Evolutionary conservation across 2,888 invertebrate species (phyloP).

Genomic region (Brachyptera risi): DNA sequence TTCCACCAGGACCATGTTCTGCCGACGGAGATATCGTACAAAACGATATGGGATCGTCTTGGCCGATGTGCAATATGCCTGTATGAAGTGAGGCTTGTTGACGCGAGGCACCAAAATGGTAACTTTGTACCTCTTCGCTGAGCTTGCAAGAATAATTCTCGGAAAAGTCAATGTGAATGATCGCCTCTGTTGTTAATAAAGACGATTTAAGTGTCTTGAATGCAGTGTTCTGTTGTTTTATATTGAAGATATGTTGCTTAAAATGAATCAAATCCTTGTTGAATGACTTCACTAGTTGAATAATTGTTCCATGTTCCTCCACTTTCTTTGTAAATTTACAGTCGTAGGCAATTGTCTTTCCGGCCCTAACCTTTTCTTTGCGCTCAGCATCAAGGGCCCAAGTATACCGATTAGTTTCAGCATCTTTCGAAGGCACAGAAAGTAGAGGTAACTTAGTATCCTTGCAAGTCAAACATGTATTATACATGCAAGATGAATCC

Average conservation of each 20-base stretch:
- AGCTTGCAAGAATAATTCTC: constrained; percentile 10
- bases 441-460: neutral
- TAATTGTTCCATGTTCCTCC: neutral
- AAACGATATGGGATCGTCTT: neutral
- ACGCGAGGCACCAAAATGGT: constrained; percentile 4
- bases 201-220: neutral
- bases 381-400: neutral
- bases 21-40: neutral
- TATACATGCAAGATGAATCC: constrained; percentile 8
- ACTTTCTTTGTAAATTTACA: constrained; percentile 1
- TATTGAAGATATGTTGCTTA: constrained; percentile 1
- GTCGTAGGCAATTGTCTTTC: neutral
- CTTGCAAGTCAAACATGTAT: neutral
- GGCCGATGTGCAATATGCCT: too few species aligned
- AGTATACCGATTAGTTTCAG: neutral
- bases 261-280: neutral
- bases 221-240: neutral
- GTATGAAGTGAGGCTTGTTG: neutral
- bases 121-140: neutral
- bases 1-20: constrained; percentile 9
- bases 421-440: neutral
- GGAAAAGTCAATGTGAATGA: constrained; percentile 10
- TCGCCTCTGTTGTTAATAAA: neutral
- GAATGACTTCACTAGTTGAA: neutral
- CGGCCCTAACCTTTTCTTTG: neutral